Evolutionary conservation across 30 jellyfish, hydroid and myxozoan species (phyloP).

Genomic region (Hydra vulgaris): DNA sequence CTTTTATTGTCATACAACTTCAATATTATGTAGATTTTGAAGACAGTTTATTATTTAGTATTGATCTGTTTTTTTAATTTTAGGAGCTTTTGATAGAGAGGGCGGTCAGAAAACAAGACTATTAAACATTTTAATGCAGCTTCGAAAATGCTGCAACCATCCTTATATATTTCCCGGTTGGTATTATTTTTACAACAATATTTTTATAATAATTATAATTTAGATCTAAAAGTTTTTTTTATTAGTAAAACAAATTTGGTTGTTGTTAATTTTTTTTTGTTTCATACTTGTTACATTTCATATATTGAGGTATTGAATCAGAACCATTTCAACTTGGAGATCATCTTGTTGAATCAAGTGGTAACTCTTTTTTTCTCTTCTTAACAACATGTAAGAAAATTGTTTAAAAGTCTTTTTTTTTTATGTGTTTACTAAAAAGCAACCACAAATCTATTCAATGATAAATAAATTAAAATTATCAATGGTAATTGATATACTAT

Average conservation of each 20-base stretch:
- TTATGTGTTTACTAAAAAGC: too few relatives aligned
- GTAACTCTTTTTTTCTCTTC: constrained; percentile 23
- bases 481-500: too few relatives aligned
- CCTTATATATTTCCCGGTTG: constrained; percentile 93
- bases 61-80: neutral
- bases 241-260: too few relatives aligned
- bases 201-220: neutral
- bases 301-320: constrained; percentile 72
- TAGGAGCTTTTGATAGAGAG: constrained; percentile 56
- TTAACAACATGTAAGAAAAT: too few relatives aligned
- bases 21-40: too few relatives aligned
- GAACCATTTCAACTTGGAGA: constrained; percentile 97
- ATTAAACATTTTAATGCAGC: constrained; percentile 73
- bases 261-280: too few relatives aligned
- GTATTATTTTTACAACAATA: neutral
- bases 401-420: too few relatives aligned
- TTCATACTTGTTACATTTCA: too few relatives aligned
- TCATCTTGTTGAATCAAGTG: constrained; percentile 84
- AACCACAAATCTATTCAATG: too few relatives aligned
- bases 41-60: neutral
- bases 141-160: constrained; percentile 86
- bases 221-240: neutral
- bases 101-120: constrained; percentile 55
- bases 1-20: too few relatives aligned
- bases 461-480: too few relatives aligned